Evolutionary conservation across 2,888 invertebrate genomes (phyloP).

Genomic region (Orthosia cruda): DNA sequence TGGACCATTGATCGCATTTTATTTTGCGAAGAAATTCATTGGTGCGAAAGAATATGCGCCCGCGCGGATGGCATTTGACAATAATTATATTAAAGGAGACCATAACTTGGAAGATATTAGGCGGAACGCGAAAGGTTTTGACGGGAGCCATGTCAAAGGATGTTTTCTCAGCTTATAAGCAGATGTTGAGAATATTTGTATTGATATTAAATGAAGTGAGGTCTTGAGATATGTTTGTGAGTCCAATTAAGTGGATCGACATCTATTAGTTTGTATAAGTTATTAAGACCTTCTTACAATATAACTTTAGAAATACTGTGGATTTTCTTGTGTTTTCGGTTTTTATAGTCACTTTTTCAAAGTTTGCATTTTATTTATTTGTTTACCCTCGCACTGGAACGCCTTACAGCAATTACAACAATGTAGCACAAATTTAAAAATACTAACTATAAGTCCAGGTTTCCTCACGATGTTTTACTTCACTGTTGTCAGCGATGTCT

Average conservation of each 20-base stretch:
- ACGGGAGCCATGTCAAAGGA: conserved; percentile 81
- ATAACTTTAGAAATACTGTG: background rate
- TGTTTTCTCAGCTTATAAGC: conserved; percentile 89
- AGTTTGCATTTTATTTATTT: background rate
- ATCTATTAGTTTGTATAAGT: conserved; percentile 29
- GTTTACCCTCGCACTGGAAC: too few species aligned
- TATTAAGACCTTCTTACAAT: background rate
- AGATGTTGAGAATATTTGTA: conserved; percentile 81
- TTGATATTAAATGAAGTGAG: conserved; percentile 76
- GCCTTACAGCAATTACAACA: too few species aligned
- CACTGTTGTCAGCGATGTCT: too few species aligned
- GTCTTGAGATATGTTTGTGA: conserved; percentile 59
- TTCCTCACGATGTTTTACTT: too few species aligned
- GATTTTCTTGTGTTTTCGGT: too few species aligned
- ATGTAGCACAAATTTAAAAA: too few species aligned
- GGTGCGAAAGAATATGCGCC: conserved; percentile 79
- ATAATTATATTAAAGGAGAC: conserved; percentile 86
- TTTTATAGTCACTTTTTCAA: background rate
- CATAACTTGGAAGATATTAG: conserved; percentile 85
- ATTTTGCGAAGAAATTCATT: conserved; percentile 86
- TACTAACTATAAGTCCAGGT: too few species aligned
- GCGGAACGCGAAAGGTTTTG: conserved; percentile 84
- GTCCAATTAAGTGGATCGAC: conserved; percentile 47
- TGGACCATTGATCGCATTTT: conserved; percentile 84
- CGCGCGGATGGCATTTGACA: conserved; percentile 85